Base-by-base conservation (phyloP, 2,113 vertebrate species). In the Cinclus mexicanus region DNA sequence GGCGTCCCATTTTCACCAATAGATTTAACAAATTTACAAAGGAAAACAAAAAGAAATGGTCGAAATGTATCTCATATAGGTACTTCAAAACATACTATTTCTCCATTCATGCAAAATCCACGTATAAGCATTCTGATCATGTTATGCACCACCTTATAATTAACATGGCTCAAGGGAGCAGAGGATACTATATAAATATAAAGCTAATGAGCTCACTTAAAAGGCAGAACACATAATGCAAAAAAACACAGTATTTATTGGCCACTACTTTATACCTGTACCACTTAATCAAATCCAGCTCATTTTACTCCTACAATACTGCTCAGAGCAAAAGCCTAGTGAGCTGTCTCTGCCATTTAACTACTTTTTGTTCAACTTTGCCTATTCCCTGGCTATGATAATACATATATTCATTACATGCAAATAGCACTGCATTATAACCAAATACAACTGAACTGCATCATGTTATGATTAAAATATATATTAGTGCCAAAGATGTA, bases 201-300 rank as follows among this genome's bases (percentile, higher is more conserved):
- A 94, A 97, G 84, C 61, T 94, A 88, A 80, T 82, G 83, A 94
- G 57, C 37, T 90, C 82, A 94, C 87, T 97, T 93, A 82, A 97
- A 92, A 94, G 50, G 49, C 72, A 80, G 53, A 88, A 81, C 31
- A 4, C 25, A 67, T 41, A 95, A 92, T 23, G 46, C 52, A 89
- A 70, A 87, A 74, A 82, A 31, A 1, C 14, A 29, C 7, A 25
- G 35, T 3, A 90, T 84, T 90, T 93, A 72, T 83, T 92, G 85
- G 57, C 71, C 49, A 69, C 23, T 47, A 64, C 53, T 88, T 17
- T 49, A 64, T 72, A 64, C 67, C 10, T 5, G 53, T 47, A 23
- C 59, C 41, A 81, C 71, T 63, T 76, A 91, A 93, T 90, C 83
- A 96, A 91, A 93, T 47, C 60, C 81, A 80, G 57, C 37, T 95